Evolutionary conservation across 2,797 vertebrate genomes (phyloP).

Genomic region (Enteromius trimaculatus): DNA sequence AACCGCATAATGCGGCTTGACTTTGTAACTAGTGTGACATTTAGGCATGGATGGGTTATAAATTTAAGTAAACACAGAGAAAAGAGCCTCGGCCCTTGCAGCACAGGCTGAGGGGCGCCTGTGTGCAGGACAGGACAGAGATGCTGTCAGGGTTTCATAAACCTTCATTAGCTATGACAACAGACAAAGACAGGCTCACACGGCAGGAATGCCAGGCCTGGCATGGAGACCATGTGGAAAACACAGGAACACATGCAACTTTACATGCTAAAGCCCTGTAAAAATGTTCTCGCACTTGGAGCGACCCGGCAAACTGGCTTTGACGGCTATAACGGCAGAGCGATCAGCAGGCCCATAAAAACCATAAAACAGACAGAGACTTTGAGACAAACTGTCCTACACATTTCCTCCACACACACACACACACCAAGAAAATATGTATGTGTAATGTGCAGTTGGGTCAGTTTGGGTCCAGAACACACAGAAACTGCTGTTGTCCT

Average conservation of each 20-base stretch:
- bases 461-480: conserved; percentile 77
- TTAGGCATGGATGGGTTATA: conserved; percentile 33
- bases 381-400: conserved; percentile 68
- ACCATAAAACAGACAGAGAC: conserved; percentile 66
- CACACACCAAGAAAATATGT: conserved; percentile 66
- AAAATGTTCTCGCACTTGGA: conserved; percentile 66
- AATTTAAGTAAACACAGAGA: conserved; percentile 40
- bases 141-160: conserved; percentile 53
- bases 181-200: conserved; percentile 68
- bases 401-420: conserved; percentile 65
- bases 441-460: conserved; percentile 73
- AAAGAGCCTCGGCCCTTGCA: not conserved
- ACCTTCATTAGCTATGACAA: conserved; percentile 69
- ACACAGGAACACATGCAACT: conserved; percentile 22
- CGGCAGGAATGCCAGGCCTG: conserved; percentile 79
- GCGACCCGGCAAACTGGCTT: conserved; percentile 56
- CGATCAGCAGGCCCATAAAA: conserved; percentile 75
- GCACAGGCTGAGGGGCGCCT: conserved; percentile 21
- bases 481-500: conserved; percentile 72
- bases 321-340: conserved; percentile 61
- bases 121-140: conserved; percentile 39
- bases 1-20: not conserved
- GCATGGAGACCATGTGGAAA: conserved; percentile 76
- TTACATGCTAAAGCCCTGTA: conserved; percentile 19
- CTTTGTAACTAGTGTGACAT: conserved; percentile 36